Percentiles rank a stretch among this genome's conserved stretches.
phyloP scores from a whole-genome alignment of 2,888 invertebrate genomes.

The Ichneumoninae sp. region DNA sequence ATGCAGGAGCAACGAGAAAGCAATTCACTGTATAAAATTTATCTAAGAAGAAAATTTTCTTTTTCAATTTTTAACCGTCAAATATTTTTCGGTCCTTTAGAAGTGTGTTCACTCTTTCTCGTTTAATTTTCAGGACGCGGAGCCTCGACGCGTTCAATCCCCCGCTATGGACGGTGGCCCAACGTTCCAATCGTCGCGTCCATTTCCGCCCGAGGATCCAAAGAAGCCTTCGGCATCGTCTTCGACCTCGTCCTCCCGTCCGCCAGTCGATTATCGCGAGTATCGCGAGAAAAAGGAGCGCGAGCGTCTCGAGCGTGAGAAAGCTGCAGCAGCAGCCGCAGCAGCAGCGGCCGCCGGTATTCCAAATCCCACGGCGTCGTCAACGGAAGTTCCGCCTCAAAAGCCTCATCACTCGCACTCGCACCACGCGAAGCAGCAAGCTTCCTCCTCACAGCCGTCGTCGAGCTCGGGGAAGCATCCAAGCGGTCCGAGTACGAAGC shows the following conservation, averaged over 20 bases:
- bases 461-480: constrained; percentile 80
- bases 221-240: constrained; percentile 77
- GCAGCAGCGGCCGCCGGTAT: constrained; percentile 70
- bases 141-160: constrained; percentile 80
- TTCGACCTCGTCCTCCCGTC: constrained; percentile 79
- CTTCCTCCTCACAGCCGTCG: constrained; percentile 70
- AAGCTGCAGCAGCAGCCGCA: constrained; percentile 72
- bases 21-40: background rate
- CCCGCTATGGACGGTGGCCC: constrained; percentile 75
- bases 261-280: constrained; percentile 86
- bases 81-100: background rate
- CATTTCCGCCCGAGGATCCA: constrained; percentile 77
- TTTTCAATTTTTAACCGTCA: background rate
- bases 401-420: constrained; percentile 78
- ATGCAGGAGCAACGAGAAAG: background rate
- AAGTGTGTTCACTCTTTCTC: background rate
- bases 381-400: constrained; percentile 43
- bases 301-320: constrained; percentile 87
- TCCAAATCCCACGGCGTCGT: background rate
- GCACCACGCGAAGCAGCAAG: constrained; percentile 78
- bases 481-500: constrained; percentile 74
- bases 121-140: constrained; percentile 75
- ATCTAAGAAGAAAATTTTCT: background rate
- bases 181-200: constrained; percentile 77
- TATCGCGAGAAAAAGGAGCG: constrained; percentile 88